Conservation (phyloP, 2,797 vertebrate genomes). For the Anomalospiza imberbis region DNA sequence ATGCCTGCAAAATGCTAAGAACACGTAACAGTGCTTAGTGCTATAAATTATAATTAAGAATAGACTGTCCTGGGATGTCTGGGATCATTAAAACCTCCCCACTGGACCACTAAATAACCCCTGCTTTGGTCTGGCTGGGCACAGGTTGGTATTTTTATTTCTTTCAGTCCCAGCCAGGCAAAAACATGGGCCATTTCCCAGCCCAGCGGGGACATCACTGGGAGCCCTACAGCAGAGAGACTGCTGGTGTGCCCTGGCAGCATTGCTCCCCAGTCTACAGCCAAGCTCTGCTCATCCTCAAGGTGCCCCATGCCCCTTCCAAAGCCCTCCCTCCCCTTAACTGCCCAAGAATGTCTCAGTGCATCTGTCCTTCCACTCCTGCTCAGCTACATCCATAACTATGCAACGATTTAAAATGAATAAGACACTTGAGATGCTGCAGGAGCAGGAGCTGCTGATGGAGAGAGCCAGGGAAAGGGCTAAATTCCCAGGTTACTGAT, state of each 20-base stretch:
- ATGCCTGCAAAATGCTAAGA: background rate
- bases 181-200: background rate
- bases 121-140: background rate
- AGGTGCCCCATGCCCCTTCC: background rate
- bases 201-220: background rate
- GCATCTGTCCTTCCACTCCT: background rate
- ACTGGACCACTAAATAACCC: background rate
- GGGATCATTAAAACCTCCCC: background rate
- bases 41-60: background rate
- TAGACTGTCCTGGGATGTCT: background rate
- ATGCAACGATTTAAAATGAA: background rate
- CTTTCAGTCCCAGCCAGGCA: background rate
- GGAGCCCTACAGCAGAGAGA: background rate
- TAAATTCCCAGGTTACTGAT: background rate
- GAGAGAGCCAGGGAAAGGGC: background rate
- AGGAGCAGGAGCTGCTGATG: background rate
- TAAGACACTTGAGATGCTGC: background rate
- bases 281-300: background rate
- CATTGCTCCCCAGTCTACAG: background rate
- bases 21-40: background rate
- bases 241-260: background rate
- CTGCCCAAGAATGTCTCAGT: accelerated
- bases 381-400: background rate
- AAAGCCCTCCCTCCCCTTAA: background rate
- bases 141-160: background rate